A percentile compares a stretch with the other conserved stretches of the same genome.
phyloP scores from a whole-genome alignment of 1,140 invertebrate species.

The Parapsyche elsis region DNA sequence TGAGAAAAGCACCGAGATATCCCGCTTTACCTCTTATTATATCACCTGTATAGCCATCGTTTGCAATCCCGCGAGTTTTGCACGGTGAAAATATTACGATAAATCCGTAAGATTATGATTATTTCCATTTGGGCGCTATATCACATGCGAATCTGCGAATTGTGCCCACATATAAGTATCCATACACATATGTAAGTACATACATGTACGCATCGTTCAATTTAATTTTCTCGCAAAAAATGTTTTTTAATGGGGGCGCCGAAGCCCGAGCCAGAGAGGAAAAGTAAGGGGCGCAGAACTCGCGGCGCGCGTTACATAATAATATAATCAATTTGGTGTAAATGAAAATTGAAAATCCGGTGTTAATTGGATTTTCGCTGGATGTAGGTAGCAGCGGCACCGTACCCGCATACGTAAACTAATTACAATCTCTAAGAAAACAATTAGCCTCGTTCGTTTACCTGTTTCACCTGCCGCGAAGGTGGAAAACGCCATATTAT shows the following conservation, averaged over 20 bases:
- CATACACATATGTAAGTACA: not conserved
- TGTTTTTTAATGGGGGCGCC: not conserved
- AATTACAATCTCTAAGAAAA: conserved; percentile 56
- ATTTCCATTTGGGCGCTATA: not conserved
- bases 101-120: not conserved
- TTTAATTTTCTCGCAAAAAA: not conserved
- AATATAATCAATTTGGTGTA: conserved; percentile 30
- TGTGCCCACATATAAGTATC: not conserved
- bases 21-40: conserved; percentile 32
- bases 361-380: conserved; percentile 52
- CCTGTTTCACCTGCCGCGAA: conserved; percentile 51
- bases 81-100: not conserved
- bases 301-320: not conserved
- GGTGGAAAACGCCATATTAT: conserved; percentile 35
- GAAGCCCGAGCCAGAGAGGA: not conserved
- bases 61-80: not conserved
- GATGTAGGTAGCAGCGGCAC: conserved; percentile 48
- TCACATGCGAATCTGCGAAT: not conserved
- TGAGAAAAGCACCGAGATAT: conserved; percentile 11
- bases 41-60: conserved; percentile 23
- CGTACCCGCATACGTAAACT: conserved; percentile 52
- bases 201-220: not conserved
- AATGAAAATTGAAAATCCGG: conserved; percentile 52
- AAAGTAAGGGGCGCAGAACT: not conserved
- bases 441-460: conserved; percentile 55